Evolutionary conservation across 2,888 invertebrate genomes (phyloP).

Genomic region (Tanaodytes sp.): DNA sequence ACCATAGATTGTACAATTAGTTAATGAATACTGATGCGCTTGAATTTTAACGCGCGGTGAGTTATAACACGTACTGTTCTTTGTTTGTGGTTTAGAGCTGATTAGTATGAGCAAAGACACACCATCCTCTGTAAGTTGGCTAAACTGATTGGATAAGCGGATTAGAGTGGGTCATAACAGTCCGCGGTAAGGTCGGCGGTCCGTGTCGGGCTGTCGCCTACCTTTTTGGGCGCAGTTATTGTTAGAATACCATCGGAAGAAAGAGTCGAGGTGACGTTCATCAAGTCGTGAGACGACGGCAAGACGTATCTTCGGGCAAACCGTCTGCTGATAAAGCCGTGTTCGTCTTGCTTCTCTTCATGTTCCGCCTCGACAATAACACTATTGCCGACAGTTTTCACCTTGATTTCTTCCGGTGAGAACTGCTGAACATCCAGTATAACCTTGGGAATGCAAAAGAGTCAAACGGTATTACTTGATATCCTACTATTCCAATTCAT

Average conservation of each 20-base stretch:
- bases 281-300: slow-evolving; percentile 73
- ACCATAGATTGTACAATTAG: too few species aligned
- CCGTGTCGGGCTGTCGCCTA: slow-evolving; percentile 50
- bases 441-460: slow-evolving; percentile 60
- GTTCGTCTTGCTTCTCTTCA: slow-evolving; percentile 74
- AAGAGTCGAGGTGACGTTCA: slow-evolving; percentile 72
- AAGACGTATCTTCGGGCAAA: slow-evolving; percentile 74
- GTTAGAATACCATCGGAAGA: slow-evolving; percentile 74
- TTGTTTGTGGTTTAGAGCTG: slow-evolving; percentile 63
- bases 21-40: slow-evolving; percentile 17
- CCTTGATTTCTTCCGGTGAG: slow-evolving; percentile 74
- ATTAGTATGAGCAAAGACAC: slow-evolving; percentile 63
- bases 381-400: slow-evolving; percentile 73
- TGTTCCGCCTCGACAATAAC: slow-evolving; percentile 74
- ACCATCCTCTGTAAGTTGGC: slow-evolving; percentile 61
- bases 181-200: slow-evolving; percentile 38
- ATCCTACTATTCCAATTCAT: too few species aligned
- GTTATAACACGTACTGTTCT: slow-evolving; percentile 52
- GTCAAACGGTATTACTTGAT: slow-evolving; percentile 38
- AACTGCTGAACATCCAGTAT: slow-evolving; percentile 74
- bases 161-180: slow-evolving; percentile 32
- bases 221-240: slow-evolving; percentile 73
- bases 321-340: slow-evolving; percentile 74
- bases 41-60: slow-evolving; percentile 27
- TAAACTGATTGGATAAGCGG: slow-evolving; percentile 46